Percentiles rank a stretch among this genome's conserved stretches.
These are phyloP conservation scores for Mesodorylaimus sp. DNA, from an alignment of 2,888 invertebrate species.

Conservation along the genomic window DNA sequence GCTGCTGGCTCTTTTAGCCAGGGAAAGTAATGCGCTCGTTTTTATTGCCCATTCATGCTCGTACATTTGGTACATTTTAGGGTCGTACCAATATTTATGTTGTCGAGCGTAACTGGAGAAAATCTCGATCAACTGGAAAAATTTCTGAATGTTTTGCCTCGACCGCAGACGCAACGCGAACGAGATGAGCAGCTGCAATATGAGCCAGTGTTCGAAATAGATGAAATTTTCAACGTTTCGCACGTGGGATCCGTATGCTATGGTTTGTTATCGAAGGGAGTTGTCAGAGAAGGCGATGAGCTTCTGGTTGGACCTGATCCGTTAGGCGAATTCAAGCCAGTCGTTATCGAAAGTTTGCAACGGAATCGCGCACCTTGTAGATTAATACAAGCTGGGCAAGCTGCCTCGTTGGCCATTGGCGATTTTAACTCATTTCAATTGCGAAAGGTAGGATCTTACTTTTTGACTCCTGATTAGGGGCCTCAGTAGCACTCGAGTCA, in stretches of 20 bases:
- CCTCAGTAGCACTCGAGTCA: no score
- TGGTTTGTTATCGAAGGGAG: slow-evolving; percentile 51
- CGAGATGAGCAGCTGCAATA: neutral
- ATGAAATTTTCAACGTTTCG: slow-evolving; percentile 48
- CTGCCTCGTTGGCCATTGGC: slow-evolving; percentile 59
- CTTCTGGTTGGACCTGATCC: slow-evolving; percentile 40
- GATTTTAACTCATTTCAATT: slow-evolving; percentile 21
- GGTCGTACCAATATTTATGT: slow-evolving; percentile 36
- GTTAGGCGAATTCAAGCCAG: slow-evolving; percentile 45
- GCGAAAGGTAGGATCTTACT: slow-evolving; percentile 27
- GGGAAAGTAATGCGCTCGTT: slow-evolving; percentile 23
- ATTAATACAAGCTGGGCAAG: slow-evolving; percentile 68
- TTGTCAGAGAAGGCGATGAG: slow-evolving; percentile 54
- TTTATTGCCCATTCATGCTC: neutral
- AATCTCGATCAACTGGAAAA: slow-evolving; percentile 58
- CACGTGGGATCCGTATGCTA: slow-evolving; percentile 40
- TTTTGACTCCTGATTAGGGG: slow-evolving; percentile 3
- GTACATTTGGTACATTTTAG: neutral
- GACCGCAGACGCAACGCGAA: slow-evolving; percentile 16
- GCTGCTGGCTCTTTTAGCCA: slow-evolving; percentile 49
- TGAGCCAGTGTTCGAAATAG: slow-evolving; percentile 54
- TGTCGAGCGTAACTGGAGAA: slow-evolving; percentile 72
- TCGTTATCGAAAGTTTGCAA: slow-evolving; percentile 63
- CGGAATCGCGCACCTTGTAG: slow-evolving; percentile 76
- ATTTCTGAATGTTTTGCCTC: slow-evolving; percentile 65